phyloP scores from a whole-genome alignment of 2,888 invertebrate genomes.

The Electrophaes corylata region DNA sequence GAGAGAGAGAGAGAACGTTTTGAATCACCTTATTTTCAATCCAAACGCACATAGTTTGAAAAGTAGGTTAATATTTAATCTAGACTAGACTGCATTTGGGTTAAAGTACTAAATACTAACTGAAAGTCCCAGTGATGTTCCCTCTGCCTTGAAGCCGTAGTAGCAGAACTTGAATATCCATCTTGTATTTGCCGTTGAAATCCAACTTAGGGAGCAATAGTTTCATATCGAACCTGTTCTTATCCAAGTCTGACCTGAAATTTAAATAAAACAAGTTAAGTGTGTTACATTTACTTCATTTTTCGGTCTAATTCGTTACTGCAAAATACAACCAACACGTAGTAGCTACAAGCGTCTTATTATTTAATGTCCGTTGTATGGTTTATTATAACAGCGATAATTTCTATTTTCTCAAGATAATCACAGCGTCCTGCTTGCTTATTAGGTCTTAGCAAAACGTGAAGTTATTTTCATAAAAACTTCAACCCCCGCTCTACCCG shows the following conservation, averaged over 20 bases:
- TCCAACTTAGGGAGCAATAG: conserved; percentile 83
- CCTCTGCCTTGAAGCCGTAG: conserved; percentile 86
- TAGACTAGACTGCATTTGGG: background rate
- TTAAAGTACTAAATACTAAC: conserved; percentile 73
- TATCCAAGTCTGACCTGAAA: conserved; percentile 85
- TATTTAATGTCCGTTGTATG: background rate
- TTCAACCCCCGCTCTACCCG: no score
- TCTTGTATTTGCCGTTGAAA: conserved; percentile 87
- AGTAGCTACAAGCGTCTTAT: background rate
- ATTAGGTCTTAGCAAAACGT: no score
- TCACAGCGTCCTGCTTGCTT: no score
- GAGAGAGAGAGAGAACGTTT: no score
- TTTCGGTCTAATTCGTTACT: conserved; percentile 10
- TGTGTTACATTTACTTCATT: conserved; percentile 16
- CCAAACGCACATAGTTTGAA: no score
- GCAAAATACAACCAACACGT: background rate
- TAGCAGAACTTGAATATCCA: conserved; percentile 87
- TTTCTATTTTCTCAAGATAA: no score
- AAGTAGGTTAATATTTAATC: no score
- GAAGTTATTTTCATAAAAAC: no score
- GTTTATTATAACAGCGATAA: no score
- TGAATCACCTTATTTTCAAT: no score
- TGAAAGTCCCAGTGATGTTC: conserved; percentile 86
- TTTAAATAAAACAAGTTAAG: background rate
- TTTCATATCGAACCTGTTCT: conserved; percentile 86